Evolutionary conservation across 2,113 vertebrate genomes (phyloP).

Genomic region (Scomber colias): DNA sequence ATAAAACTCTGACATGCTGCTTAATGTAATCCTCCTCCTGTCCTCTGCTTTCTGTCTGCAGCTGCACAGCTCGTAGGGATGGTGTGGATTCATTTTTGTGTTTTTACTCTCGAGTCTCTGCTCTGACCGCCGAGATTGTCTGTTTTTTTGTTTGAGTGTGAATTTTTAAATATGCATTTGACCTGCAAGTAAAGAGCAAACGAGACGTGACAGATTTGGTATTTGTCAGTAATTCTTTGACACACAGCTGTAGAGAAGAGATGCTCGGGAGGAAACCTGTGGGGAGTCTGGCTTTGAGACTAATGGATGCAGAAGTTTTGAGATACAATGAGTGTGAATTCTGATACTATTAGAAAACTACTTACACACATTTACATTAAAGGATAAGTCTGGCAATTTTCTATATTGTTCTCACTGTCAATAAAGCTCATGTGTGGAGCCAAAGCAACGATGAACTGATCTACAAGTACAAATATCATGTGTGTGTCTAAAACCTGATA

Average conservation of each 20-base stretch:
- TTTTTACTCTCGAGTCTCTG: too few species aligned
- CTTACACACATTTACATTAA: too few species aligned
- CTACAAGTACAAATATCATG: too few species aligned
- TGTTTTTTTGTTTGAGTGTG: too few species aligned
- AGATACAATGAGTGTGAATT: background rate
- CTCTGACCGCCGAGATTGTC: too few species aligned
- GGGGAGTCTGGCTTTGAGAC: background rate
- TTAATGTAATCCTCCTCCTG: constrained; percentile 19
- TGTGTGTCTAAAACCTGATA: too few species aligned
- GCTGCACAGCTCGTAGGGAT: background rate
- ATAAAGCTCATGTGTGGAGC: too few species aligned
- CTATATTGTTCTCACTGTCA: too few species aligned
- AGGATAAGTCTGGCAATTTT: too few species aligned
- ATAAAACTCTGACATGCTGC: constrained; percentile 1
- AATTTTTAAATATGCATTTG: background rate
- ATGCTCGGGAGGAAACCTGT: background rate
- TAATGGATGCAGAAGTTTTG: background rate
- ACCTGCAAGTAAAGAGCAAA: background rate
- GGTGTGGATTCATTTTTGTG: background rate
- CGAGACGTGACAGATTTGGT: background rate
- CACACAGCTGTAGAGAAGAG: background rate
- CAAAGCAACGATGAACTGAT: too few species aligned
- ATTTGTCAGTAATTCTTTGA: background rate
- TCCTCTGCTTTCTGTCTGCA: constrained; percentile 8
- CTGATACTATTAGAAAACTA: too few species aligned